Percentiles rank a stretch among this genome's conserved stretches.
Conservation (phyloP, 2,797 vertebrate genomes). For the Enoplosus armatus region DNA sequence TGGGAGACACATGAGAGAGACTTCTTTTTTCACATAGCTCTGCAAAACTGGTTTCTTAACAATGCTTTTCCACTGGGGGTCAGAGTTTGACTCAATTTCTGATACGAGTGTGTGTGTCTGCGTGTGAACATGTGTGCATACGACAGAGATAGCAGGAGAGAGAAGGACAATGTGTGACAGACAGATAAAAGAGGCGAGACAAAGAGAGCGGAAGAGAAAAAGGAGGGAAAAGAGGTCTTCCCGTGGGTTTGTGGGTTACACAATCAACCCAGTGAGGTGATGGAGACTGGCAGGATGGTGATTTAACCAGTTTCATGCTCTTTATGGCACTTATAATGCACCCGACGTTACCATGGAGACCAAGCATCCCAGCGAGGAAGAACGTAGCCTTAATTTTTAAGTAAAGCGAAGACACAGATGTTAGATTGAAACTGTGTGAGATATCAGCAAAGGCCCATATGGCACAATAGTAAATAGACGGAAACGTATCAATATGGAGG, state of each 20-base stretch:
- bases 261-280: slow-evolving; percentile 59
- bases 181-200: slow-evolving; percentile 28
- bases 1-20: slow-evolving; percentile 68
- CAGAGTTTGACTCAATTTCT: slow-evolving; percentile 68
- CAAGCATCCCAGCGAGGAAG: slow-evolving; percentile 57
- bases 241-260: slow-evolving; percentile 57
- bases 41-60: slow-evolving; percentile 6
- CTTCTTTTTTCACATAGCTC: not conserved
- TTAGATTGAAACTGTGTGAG: slow-evolving; percentile 29
- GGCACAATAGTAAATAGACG: slow-evolving; percentile 1
- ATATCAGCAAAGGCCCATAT: slow-evolving; percentile 23
- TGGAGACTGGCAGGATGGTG: slow-evolving; percentile 48
- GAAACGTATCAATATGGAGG: slow-evolving; percentile 29
- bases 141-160: slow-evolving; percentile 16
- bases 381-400: slow-evolving; percentile 57
- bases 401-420: slow-evolving; percentile 40
- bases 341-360: slow-evolving; percentile 81
- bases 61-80: slow-evolving; percentile 72
- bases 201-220: slow-evolving; percentile 18
- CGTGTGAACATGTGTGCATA: not conserved
- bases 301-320: slow-evolving; percentile 65
- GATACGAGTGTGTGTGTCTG: slow-evolving; percentile 17
- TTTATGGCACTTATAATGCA: slow-evolving; percentile 72
- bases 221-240: slow-evolving; percentile 28
- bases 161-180: slow-evolving; percentile 37